Percentiles rank a stretch among this genome's conserved stretches.
Evolutionary conservation across 1,140 invertebrate species (phyloP).

Genomic region (Piezodorus guildinii): DNA sequence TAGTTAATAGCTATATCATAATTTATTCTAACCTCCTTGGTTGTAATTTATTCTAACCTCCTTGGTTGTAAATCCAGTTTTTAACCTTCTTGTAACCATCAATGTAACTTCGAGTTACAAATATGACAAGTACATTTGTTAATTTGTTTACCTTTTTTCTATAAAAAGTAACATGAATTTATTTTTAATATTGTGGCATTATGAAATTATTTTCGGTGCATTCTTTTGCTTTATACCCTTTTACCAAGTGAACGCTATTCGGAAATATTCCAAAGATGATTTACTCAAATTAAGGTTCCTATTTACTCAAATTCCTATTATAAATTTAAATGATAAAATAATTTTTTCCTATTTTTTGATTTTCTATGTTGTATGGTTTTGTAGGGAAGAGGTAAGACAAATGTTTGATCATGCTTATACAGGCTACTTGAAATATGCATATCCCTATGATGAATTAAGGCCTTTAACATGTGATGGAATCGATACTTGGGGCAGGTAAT

Average conservation of each 20-base stretch:
- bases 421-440: constrained; percentile 87
- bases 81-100: too few species aligned
- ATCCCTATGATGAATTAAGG: constrained; percentile 91
- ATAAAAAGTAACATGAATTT: not conserved
- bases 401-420: constrained; percentile 97
- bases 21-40: too few species aligned
- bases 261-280: constrained; percentile 3
- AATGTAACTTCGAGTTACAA: too few species aligned
- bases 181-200: not conserved
- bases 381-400: constrained; percentile 64
- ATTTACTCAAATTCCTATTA: not conserved
- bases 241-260: not conserved
- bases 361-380: not conserved
- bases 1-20: too few species aligned
- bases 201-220: not conserved
- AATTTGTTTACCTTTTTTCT: too few species aligned
- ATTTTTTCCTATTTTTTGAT: not conserved
- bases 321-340: not conserved
- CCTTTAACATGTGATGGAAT: constrained; percentile 90
- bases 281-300: not conserved
- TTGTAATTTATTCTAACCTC: too few species aligned
- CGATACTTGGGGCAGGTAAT: constrained; percentile 87
- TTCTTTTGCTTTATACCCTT: not conserved
- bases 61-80: too few species aligned
- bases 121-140: too few species aligned